Evolutionary conservation across 2,797 vertebrate species (phyloP).

Genomic region (Melanogrammus aeglefinus): DNA sequence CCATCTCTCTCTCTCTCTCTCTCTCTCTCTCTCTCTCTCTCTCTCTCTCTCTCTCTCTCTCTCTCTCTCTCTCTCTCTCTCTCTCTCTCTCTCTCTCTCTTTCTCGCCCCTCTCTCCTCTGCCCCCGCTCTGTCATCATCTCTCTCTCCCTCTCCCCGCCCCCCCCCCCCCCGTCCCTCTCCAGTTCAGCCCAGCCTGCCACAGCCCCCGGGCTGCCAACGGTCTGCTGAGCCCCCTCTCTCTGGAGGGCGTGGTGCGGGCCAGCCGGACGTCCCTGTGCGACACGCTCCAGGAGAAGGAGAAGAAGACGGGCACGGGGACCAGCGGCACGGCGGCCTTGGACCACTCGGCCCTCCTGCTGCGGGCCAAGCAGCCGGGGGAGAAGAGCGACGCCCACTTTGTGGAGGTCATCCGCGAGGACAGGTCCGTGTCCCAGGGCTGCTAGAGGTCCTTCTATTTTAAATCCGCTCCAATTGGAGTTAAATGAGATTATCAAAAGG

Average conservation of each 20-base stretch:
- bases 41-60: neutral
- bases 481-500: too few species aligned
- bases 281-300: conserved; percentile 91
- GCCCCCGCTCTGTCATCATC: neutral
- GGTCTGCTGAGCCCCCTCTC: conserved; percentile 86
- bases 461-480: too few species aligned
- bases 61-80: neutral
- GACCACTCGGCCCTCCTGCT: conserved; percentile 85
- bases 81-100: neutral
- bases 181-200: conserved; percentile 76
- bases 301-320: conserved; percentile 81
- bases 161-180: neutral
- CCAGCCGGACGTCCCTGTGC: conserved; percentile 90
- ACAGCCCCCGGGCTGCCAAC: conserved; percentile 81
- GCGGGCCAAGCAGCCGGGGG: conserved; percentile 88
- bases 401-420: conserved; percentile 97
- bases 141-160: neutral
- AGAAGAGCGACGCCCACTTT: conserved; percentile 94
- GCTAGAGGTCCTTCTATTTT: too few species aligned
- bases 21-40: neutral
- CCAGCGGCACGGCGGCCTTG: conserved; percentile 41
- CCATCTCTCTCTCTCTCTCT: neutral
- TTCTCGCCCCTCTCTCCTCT: neutral
- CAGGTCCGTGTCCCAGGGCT: conserved; percentile 75
- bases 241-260: conserved; percentile 83